Evolutionary conservation across 2,113 vertebrate species (phyloP), one percentile per base, ranked within the genome.

Genomic region (Psilopsiagon aymara): DNA sequence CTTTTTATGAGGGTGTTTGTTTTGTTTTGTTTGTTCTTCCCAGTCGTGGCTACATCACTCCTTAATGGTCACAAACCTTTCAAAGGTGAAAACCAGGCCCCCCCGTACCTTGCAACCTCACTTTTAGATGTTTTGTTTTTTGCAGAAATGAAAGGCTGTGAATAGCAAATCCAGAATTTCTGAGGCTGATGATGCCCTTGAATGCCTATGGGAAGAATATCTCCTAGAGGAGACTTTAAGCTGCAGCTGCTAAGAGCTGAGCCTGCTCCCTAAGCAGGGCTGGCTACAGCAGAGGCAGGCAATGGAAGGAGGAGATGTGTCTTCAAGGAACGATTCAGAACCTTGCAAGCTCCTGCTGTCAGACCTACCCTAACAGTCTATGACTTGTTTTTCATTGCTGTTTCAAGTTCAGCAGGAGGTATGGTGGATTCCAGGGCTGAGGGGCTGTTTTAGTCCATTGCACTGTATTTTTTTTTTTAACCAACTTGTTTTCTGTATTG

Each of bases 121-220:
- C 73, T 51, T 94, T 91, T 33, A 84, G 77, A 46, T 94, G 88
- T 44, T 83, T 86, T 81, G 44, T 53, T 81, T 94, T 81, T 82
- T 83, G 33, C 64, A 91, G 64, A 86, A 78, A 33, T 73, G 68
- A 86, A 44, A 70, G 84, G 77, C 86, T 91, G 27, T 89, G 81
- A 86, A 31, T 82, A 95, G 39, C 68, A 82, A 86, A 84, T 75
- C 53, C 88, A 78, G 95, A 82, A 78, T 94, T 90, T 92, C 55
- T 89, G 43, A 84, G 73, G 55, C 60, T 86, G 60, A 33, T 69
- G 57, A 24, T 86, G 68, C n/a, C 39, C 25, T 88, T 93, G 86
- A 80, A 44, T 80, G 55, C n/a, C 37, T 90, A 6, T 70, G 68
- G 86, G 86, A 90, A 75, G 81, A 91, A 27, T 66, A 62, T 78